Percentiles rank a stretch among this genome's conserved stretches.
Conservation (phyloP, 2,797 vertebrate genomes). For the Argentina silus region DNA sequence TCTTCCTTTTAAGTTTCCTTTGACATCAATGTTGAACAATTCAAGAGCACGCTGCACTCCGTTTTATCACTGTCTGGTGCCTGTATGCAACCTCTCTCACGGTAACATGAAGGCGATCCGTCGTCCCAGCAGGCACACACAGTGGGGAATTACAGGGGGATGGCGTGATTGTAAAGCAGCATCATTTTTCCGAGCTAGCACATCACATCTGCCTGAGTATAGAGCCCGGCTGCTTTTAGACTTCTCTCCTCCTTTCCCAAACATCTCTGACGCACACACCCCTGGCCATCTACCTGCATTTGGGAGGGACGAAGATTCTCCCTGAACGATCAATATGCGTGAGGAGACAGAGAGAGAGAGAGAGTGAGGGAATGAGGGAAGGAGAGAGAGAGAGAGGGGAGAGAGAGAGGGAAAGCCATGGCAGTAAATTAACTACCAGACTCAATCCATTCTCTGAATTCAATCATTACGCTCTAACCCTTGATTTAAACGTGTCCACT, state of each 20-base stretch:
- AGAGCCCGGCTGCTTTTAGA: neutral
- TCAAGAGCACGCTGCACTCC: neutral
- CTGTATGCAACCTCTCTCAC: constrained; percentile 2
- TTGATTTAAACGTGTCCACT: constrained; percentile 34
- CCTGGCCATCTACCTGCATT: neutral
- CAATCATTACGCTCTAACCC: constrained; percentile 31
- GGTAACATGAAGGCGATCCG: constrained; percentile 13
- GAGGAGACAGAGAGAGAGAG: neutral
- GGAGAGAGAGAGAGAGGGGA: neutral
- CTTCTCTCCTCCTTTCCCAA: neutral
- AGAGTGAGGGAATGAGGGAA: neutral
- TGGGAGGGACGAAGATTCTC: constrained; percentile 14
- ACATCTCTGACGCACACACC: neutral
- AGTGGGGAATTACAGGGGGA: neutral
- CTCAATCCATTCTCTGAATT: constrained; percentile 15
- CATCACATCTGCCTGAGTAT: too few relatives aligned
- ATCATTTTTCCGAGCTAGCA: too few relatives aligned
- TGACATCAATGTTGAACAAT: constrained; percentile 13
- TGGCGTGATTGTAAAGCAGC: rapidly evolving
- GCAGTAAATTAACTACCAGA: constrained; percentile 12
- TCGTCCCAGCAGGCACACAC: neutral
- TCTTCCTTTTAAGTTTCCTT: constrained; percentile 15
- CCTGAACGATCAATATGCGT: neutral
- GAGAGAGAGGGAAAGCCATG: neutral
- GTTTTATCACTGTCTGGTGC: neutral